Percentiles rank a stretch among this genome's conserved stretches.
Evolutionary conservation across 2,113 vertebrate species (phyloP).

Genomic region (Oncorhynchus gorbuscha): DNA sequence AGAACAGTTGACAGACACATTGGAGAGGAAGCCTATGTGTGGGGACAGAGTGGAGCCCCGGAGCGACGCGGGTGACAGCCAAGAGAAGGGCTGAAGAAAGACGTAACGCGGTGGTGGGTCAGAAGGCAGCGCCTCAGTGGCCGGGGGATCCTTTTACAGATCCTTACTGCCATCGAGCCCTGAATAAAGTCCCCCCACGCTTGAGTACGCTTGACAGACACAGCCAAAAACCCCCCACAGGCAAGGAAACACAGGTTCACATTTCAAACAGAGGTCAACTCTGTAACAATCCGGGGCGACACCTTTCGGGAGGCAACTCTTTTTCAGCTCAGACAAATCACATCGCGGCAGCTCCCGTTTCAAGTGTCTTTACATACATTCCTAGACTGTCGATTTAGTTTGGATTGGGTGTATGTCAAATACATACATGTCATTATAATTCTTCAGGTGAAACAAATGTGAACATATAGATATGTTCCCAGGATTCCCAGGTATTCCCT

Average conservation of each 20-base stretch:
- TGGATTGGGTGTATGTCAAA: background rate
- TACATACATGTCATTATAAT: no score
- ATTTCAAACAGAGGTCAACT: constrained; percentile 69
- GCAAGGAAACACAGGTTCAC: constrained; percentile 53
- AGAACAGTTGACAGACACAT: constrained; percentile 40
- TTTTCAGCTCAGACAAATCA: constrained; percentile 54
- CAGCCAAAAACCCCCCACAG: constrained; percentile 19
- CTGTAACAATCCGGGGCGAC: constrained; percentile 65
- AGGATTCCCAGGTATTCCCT: no score
- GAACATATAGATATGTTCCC: no score
- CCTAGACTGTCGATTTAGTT: constrained; percentile 3
- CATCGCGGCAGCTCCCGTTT: constrained; percentile 49
- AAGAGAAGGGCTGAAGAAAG: constrained; percentile 48
- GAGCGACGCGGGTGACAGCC: constrained; percentile 62
- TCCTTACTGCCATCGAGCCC: constrained; percentile 34
- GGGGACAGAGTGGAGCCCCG: constrained; percentile 30
- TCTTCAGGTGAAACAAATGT: no score
- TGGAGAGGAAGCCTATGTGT: constrained; percentile 10
- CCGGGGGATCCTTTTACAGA: constrained; percentile 62
- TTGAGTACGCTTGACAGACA: constrained; percentile 65
- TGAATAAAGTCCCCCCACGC: constrained; percentile 55
- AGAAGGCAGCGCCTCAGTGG: constrained; percentile 61
- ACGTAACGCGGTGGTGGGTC: constrained; percentile 42
- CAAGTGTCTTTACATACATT: constrained; percentile 44
- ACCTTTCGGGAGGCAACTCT: constrained; percentile 52